Conservation (phyloP, 1,140 invertebrate species). For the Ptiloglossa arizonensis region DNA sequence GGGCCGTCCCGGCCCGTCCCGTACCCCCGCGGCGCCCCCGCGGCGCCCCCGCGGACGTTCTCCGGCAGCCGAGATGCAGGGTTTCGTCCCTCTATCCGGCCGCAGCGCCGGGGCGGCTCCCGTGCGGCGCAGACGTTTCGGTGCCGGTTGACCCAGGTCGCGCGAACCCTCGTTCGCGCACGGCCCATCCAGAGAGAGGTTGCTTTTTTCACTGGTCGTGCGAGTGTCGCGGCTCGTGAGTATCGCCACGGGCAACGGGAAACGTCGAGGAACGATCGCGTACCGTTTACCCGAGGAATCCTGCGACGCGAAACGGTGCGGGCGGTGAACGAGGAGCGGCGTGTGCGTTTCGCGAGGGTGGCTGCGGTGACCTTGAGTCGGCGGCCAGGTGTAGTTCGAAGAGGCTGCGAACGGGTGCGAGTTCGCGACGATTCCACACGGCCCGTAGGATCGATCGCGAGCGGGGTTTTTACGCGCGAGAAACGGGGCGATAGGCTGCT, state of each 20-base stretch:
- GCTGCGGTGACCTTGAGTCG: constrained; percentile 54
- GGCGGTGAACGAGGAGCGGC: too few species aligned
- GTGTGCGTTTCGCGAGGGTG: constrained; percentile 17
- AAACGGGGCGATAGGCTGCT: too few species aligned
- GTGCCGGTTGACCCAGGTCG: constrained; percentile 75
- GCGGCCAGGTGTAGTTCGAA: constrained; percentile 2
- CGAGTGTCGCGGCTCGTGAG: background rate
- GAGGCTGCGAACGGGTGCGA: background rate
- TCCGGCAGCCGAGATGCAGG: constrained; percentile 63
- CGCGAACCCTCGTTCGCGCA: constrained; percentile 17
- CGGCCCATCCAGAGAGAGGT: too few species aligned
- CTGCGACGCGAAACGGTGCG: background rate
- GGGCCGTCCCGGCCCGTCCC: too few species aligned
- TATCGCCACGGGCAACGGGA: accelerated
- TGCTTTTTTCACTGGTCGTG: constrained; percentile 1
- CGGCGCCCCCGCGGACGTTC: constrained; percentile 26
- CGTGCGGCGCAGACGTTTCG: constrained; percentile 75
- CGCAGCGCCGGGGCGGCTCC: constrained; percentile 77
- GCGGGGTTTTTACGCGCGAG: too few species aligned
- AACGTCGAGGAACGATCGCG: background rate
- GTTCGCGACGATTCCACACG: background rate
- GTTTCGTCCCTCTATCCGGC: constrained; percentile 69
- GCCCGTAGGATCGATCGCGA: background rate
- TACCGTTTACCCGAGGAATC: background rate
- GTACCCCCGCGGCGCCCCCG: too few species aligned